Evolutionary conservation across 2,113 vertebrate genomes (phyloP).

Genomic region (Dendropsophus ebraccatus): DNA sequence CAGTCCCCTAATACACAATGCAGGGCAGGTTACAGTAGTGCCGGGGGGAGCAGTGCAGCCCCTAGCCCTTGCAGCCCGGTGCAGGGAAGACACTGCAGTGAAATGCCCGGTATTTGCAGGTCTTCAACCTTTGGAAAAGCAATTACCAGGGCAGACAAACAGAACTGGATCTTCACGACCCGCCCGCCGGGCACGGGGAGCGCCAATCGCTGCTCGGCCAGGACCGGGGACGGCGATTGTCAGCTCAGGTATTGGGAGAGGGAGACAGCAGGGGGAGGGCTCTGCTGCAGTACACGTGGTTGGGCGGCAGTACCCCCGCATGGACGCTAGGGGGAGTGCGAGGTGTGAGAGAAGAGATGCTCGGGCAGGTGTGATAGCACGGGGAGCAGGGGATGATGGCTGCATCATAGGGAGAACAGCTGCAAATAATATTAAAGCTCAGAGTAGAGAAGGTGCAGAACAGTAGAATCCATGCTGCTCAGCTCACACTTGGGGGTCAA

Average conservation of each 20-base stretch:
- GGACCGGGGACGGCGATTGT: not conserved
- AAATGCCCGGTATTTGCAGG: slow-evolving; percentile 48
- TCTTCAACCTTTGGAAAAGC: slow-evolving; percentile 76
- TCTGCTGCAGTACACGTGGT: slow-evolving; percentile 82
- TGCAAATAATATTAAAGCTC: too few relatives aligned
- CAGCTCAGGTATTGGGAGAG: slow-evolving; percentile 40
- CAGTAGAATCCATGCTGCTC: too few relatives aligned
- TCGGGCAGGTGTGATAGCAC: slow-evolving; percentile 1
- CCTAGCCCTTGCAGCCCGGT: slow-evolving; percentile 17
- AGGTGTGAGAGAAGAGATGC: not conserved
- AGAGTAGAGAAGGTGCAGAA: too few relatives aligned
- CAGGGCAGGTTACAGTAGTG: slow-evolving; percentile 39
- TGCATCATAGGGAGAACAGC: too few relatives aligned
- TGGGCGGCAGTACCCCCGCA: slow-evolving; percentile 67
- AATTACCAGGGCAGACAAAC: slow-evolving; percentile 74
- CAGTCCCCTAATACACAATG: slow-evolving; percentile 17
- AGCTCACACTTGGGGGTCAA: too few relatives aligned
- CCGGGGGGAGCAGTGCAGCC: not conserved
- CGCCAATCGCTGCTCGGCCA: slow-evolving; percentile 59
- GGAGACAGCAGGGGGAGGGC: slow-evolving; percentile 63
- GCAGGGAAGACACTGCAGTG: slow-evolving; percentile 16
- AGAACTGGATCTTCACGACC: slow-evolving; percentile 72
- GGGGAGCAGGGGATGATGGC: too few relatives aligned
- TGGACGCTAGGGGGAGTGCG: slow-evolving; percentile 25
- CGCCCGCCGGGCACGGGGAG: slow-evolving; percentile 62